A percentile compares a stretch with the other conserved stretches of the same genome.
These are phyloP conservation scores for Chrysemys picta DNA, from an alignment of 2,113 vertebrate species.

Conservation along the genomic window DNA sequence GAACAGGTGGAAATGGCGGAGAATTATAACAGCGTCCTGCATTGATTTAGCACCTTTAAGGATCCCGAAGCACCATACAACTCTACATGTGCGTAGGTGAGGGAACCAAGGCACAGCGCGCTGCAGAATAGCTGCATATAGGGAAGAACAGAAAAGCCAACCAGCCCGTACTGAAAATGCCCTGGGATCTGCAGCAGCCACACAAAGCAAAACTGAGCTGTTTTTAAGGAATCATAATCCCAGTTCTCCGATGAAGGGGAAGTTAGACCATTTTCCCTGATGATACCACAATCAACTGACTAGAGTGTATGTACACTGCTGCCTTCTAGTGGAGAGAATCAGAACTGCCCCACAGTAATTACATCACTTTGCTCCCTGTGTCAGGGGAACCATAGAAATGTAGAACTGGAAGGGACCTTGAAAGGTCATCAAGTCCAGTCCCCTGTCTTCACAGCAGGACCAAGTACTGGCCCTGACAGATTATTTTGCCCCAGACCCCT, in stretches of 20 bases:
- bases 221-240: neutral
- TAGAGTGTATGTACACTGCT: too few species aligned
- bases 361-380: neutral
- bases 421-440: too few species aligned
- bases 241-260: neutral
- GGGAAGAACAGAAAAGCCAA: neutral
- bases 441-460: too few species aligned
- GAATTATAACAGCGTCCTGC: neutral
- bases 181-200: neutral
- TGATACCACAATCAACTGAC: fast-evolving
- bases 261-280: fast-evolving
- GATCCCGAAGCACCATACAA: neutral
- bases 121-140: neutral
- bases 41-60: neutral
- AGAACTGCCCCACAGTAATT: neutral
- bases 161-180: neutral
- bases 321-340: neutral
- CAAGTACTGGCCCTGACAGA: too few species aligned
- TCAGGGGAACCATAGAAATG: neutral
- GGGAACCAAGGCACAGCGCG: neutral
- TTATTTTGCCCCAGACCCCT: too few species aligned
- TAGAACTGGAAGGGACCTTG: too few species aligned
- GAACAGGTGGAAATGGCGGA: neutral
- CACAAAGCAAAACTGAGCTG: fast-evolving
- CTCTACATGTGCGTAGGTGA: neutral